A percentile compares a stretch with the other conserved stretches of the same genome.
These are phyloP conservation scores for Cyanoderma ruficeps DNA, from an alignment of 2,113 vertebrate genomes.

Conservation along the genomic window DNA sequence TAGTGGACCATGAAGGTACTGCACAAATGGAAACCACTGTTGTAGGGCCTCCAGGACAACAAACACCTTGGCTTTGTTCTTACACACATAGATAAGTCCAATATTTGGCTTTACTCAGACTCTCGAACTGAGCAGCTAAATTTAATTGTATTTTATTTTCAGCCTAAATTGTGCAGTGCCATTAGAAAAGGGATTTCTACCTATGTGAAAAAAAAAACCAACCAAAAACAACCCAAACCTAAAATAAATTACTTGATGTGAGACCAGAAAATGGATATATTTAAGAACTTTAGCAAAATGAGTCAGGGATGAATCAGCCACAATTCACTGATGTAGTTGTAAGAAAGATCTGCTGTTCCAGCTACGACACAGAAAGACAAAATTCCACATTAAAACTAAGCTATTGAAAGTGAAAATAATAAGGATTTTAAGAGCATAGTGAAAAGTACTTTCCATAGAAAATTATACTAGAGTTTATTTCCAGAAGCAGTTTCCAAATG, in stretches of 20 bases:
- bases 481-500: not conserved
- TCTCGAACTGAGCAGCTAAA: not conserved
- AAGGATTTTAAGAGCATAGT: not conserved
- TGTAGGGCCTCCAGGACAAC: not conserved
- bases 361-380: not conserved
- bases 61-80: not conserved
- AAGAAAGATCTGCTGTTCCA: not conserved
- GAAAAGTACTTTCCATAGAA: not conserved
- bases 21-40: not conserved
- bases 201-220: not conserved
- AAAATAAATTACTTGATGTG: not conserved
- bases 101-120: not conserved
- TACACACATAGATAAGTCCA: not conserved
- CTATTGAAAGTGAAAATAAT: not conserved
- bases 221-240: no score
- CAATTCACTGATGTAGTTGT: not conserved
- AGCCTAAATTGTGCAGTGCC: not conserved
- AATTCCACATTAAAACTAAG: not conserved
- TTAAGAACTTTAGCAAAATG: conserved; percentile 6
- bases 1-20: not conserved
- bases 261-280: not conserved
- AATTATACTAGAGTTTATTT: not conserved
- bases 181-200: not conserved
- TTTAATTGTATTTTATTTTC: not conserved
- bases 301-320: conserved; percentile 33